Percentiles rank a stretch among this genome's conserved stretches.
Conservation (phyloP, 1,140 invertebrate genomes). For the Vanessa atalanta region DNA sequence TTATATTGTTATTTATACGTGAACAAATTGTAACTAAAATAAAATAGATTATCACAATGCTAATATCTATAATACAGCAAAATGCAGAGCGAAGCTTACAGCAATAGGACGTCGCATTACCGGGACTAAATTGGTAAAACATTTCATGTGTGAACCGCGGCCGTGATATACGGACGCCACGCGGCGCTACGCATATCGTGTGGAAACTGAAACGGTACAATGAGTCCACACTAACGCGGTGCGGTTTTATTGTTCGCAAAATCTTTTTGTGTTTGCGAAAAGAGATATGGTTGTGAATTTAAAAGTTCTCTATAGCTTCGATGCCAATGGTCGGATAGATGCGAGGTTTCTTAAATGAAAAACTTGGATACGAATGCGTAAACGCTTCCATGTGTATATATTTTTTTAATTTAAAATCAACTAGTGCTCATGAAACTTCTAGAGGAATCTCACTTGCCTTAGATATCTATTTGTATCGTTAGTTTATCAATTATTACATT, state of each 20-base stretch:
- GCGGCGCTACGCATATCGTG: conserved; percentile 30
- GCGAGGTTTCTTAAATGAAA: too few relatives aligned
- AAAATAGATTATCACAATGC: neutral
- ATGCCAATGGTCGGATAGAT: neutral
- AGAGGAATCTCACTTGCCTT: too few relatives aligned
- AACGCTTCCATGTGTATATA: too few relatives aligned
- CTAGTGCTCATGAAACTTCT: too few relatives aligned
- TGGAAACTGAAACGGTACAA: conserved; percentile 29
- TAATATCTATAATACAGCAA: neutral
- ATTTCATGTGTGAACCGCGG: conserved; percentile 44
- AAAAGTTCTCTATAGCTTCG: neutral
- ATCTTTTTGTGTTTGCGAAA: neutral
- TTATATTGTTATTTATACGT: neutral
- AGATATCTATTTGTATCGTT: too few relatives aligned
- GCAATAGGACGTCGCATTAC: conserved; percentile 9
- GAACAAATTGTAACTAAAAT: neutral
- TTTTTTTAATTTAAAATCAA: too few relatives aligned
- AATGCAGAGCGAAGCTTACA: conserved; percentile 22
- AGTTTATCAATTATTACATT: too few relatives aligned
- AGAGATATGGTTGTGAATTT: neutral
- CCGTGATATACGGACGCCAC: conserved; percentile 41
- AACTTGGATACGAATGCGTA: too few relatives aligned
- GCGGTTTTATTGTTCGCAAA: conserved; percentile 25
- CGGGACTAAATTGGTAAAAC: conserved; percentile 43
- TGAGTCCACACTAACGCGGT: conserved; percentile 24